These are phyloP conservation scores for Drosophila eugracilis DNA, from an alignment of 1,140 invertebrate species.

Conservation along the genomic window DNA sequence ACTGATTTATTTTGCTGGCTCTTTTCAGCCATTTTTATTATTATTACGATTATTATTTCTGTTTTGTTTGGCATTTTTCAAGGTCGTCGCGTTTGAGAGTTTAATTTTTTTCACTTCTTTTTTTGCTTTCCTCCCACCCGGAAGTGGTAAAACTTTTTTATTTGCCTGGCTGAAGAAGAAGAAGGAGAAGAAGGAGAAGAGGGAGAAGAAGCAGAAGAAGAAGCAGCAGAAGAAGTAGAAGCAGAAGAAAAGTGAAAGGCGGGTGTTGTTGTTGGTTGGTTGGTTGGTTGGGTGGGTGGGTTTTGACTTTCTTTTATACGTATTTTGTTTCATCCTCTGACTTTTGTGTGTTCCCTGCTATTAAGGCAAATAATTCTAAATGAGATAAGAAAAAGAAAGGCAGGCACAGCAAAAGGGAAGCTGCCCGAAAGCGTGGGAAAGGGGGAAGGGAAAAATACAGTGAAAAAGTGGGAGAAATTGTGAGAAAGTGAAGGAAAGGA, in stretches of 20 bases:
- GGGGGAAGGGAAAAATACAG: too few relatives aligned
- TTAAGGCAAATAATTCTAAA: slow-evolving; percentile 81
- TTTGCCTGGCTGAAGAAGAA: slow-evolving; percentile 51
- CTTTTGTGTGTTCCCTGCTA: slow-evolving; percentile 52
- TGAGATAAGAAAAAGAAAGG: slow-evolving; percentile 62
- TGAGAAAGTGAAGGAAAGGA: background rate
- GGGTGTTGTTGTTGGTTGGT: background rate
- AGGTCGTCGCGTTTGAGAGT: slow-evolving; percentile 66
- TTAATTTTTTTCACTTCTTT: slow-evolving; percentile 50
- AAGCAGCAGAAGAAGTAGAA: too few relatives aligned
- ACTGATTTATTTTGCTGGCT: slow-evolving; percentile 77
- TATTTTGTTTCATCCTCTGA: slow-evolving; percentile 8
- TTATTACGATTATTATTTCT: slow-evolving; percentile 81
- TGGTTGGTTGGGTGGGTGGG: too few relatives aligned
- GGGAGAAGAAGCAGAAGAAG: too few relatives aligned
- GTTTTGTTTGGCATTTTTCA: slow-evolving; percentile 67
- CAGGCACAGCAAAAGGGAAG: too few relatives aligned
- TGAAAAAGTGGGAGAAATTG: too few relatives aligned
- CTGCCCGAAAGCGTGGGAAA: too few relatives aligned
- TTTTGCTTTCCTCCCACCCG: slow-evolving; percentile 20
- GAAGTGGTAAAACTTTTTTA: slow-evolving; percentile 76
- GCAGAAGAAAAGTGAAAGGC: slow-evolving; percentile 4
- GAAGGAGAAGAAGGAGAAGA: too few relatives aligned
- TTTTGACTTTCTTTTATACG: slow-evolving; percentile 22
- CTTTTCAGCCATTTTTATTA: slow-evolving; percentile 76